These are phyloP conservation scores for Balearica regulorum DNA, from an alignment of 2,797 vertebrate genomes.

Conservation along the genomic window DNA sequence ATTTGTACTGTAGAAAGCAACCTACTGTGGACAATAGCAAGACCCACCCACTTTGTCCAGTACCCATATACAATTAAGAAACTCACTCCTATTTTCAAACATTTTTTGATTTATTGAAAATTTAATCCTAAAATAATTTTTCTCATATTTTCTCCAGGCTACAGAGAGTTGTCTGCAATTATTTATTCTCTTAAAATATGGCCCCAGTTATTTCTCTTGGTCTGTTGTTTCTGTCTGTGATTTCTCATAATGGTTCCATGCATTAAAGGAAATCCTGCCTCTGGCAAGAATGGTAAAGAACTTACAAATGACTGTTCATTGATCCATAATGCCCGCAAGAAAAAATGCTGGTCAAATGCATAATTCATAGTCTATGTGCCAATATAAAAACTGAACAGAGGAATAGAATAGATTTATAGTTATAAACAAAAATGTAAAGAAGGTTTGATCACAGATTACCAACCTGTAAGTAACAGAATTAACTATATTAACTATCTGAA, in stretches of 20 bases:
- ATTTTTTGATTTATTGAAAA: not conserved
- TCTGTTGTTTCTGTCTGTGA: not conserved
- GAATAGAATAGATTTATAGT: not conserved
- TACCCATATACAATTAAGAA: not conserved
- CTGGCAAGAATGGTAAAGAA: not conserved
- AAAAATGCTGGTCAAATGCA: not conserved
- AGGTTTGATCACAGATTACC: not conserved
- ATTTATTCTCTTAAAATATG: not conserved
- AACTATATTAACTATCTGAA: not conserved
- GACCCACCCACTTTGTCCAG: not conserved
- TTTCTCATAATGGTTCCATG: not conserved
- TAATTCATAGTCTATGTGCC: not conserved
- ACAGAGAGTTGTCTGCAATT: not conserved
- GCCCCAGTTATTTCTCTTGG: not conserved
- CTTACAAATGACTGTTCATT: not conserved
- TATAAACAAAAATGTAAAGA: not conserved
- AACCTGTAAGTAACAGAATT: not conserved
- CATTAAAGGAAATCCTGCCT: not conserved
- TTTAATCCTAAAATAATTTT: not conserved
- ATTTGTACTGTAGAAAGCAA: not conserved
- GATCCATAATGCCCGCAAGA: not conserved
- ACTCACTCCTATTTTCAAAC: not conserved
- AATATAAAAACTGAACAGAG: not conserved
- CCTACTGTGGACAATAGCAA: not conserved
- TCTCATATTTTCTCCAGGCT: not conserved